Evolutionary conservation across 2,888 invertebrate genomes (phyloP).

Genomic region (Troides aeacus): DNA sequence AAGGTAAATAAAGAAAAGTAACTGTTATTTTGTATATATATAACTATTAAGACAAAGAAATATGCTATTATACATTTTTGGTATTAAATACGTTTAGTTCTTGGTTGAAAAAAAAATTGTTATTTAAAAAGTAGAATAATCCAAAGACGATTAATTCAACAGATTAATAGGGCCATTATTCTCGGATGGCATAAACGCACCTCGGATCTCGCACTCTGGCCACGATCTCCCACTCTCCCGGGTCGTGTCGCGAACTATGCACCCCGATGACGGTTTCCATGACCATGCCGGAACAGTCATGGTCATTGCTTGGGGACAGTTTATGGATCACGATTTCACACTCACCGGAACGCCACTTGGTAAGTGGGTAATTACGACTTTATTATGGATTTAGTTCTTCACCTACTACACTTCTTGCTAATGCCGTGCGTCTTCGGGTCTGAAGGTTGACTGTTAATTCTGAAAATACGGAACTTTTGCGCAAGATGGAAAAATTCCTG

Average conservation of each 20-base stretch:
- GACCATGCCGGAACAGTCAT: conserved; percentile 96
- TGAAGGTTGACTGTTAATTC: no score
- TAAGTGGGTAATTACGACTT: conserved; percentile 56
- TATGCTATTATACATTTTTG: no score
- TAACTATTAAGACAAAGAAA: no score
- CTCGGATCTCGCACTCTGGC: conserved; percentile 89
- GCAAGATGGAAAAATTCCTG: no score
- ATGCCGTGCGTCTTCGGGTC: no score
- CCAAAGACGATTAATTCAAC: conserved; percentile 10
- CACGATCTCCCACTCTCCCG: conserved; percentile 89
- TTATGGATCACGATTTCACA: conserved; percentile 96
- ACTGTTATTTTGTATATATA: no score
- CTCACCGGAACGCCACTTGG: conserved; percentile 93
- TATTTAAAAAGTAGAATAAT: not conserved
- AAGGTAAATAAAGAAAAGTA: no score
- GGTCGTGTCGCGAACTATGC: conserved; percentile 93
- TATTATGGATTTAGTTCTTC: not conserved
- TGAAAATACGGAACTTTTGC: no score
- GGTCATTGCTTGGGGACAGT: conserved; percentile 97
- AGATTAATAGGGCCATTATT: conserved; percentile 89
- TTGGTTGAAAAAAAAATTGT: no score
- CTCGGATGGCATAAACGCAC: conserved; percentile 91
- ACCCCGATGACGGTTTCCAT: conserved; percentile 95
- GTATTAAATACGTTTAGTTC: no score
- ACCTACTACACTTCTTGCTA: not conserved